Conservation (phyloP, 2,888 invertebrate genomes). For the Andrena bucephala region DNA sequence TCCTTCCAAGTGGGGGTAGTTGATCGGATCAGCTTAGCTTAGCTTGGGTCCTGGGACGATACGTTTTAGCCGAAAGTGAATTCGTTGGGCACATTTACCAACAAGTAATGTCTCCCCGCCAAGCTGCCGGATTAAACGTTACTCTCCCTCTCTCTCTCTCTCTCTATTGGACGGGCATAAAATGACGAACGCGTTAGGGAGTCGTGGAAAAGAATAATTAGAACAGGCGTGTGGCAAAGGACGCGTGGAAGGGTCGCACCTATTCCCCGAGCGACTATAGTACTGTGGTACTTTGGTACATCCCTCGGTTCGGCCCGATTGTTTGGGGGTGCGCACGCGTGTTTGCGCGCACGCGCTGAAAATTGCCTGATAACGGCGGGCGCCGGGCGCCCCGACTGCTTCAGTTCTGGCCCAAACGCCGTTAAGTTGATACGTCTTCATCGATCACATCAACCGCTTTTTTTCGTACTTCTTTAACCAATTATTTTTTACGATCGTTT, state of each 20-base stretch:
- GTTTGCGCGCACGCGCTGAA: slow-evolving; percentile 73
- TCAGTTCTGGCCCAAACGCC: slow-evolving; percentile 79
- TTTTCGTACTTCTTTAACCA: not conserved
- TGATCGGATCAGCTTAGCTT: no score
- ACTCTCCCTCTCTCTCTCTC: no score
- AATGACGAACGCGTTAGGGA: not conserved
- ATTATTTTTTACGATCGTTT: not conserved
- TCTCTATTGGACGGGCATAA: not conserved
- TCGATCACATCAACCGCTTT: not conserved
- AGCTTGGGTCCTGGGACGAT: no score
- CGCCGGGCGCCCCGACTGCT: slow-evolving; percentile 73
- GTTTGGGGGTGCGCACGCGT: slow-evolving; percentile 56
- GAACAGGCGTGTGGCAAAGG: slow-evolving; percentile 32
- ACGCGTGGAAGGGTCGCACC: slow-evolving; percentile 68
- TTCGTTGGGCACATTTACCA: no score
- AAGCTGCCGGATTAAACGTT: no score
- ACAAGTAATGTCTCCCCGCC: no score
- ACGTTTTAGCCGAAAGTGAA: no score
- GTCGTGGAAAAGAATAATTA: slow-evolving; percentile 47
- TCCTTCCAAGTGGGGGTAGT: no score
- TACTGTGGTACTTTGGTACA: slow-evolving; percentile 27
- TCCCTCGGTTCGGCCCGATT: slow-evolving; percentile 62
- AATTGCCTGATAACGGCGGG: slow-evolving; percentile 79
- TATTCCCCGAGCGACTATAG: slow-evolving; percentile 67
- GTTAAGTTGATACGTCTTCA: slow-evolving; percentile 73